Evolutionary conservation across 2,113 vertebrate genomes (phyloP).

Genomic region (Microtus pennsylvanicus): DNA sequence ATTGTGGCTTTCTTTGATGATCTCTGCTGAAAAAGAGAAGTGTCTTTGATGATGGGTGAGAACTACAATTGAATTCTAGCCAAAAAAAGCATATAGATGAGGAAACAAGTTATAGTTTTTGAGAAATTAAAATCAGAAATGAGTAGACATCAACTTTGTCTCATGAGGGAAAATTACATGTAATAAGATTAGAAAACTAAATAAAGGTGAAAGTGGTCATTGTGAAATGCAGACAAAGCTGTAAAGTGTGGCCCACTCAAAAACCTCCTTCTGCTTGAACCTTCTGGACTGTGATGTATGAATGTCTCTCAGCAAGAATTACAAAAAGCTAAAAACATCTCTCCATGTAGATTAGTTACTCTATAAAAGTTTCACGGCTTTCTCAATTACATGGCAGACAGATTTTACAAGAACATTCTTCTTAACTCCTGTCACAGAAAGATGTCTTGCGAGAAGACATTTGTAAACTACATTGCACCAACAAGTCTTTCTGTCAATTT

Average conservation of each 20-base stretch:
- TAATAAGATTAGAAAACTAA: neutral
- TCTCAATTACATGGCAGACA: neutral
- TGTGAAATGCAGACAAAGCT: neutral
- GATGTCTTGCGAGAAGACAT: neutral
- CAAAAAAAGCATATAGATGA: neutral
- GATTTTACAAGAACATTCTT: neutral
- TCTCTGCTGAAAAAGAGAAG: neutral
- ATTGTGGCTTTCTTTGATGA: neutral
- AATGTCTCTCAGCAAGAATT: neutral
- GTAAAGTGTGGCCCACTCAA: neutral
- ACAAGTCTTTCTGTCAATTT: neutral
- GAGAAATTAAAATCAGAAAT: neutral
- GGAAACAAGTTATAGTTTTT: neutral
- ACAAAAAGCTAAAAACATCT: neutral
- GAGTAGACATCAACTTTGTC: neutral
- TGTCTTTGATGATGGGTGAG: neutral
- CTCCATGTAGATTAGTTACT: neutral
- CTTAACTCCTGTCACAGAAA: neutral
- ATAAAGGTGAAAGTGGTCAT: neutral
- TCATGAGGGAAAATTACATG: neutral
- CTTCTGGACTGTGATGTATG: neutral
- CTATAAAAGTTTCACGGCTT: neutral
- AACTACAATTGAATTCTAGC: neutral
- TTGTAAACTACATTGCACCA: fast-evolving
- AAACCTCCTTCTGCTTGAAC: neutral